phyloP scores from a whole-genome alignment of 2,797 vertebrate genomes.

The Silurus aristotelis region DNA sequence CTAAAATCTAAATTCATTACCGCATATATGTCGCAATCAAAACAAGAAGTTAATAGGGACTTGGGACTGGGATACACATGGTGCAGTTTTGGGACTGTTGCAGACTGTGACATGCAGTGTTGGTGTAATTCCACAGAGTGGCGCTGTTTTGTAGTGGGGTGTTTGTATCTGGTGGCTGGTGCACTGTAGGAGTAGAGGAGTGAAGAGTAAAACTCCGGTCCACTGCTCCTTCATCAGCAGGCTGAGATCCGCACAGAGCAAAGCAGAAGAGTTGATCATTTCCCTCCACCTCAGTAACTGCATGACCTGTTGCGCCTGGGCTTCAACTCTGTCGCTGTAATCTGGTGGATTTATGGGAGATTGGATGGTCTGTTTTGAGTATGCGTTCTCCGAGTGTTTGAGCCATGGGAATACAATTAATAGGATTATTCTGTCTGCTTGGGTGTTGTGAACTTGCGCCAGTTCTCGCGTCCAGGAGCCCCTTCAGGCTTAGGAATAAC shows the following conservation, averaged over 20 bases:
- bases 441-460: constrained; percentile 39
- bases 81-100: no score
- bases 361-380: neutral
- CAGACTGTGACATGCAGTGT: neutral
- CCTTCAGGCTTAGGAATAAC: constrained; percentile 7
- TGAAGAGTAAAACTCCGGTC: neutral
- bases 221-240: neutral
- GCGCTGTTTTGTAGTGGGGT: neutral
- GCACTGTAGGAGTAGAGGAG: neutral
- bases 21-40: neutral
- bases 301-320: neutral
- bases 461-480: neutral
- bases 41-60: neutral
- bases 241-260: neutral
- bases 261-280: neutral
- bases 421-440: constrained; percentile 37
- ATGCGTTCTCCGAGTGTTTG: constrained; percentile 1
- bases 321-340: neutral
- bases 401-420: constrained; percentile 35
- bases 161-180: neutral
- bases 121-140: neutral
- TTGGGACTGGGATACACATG: neutral
- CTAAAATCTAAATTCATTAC: neutral
- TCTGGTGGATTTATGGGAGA: constrained; percentile 12
- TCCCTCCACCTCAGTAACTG: neutral